Percentiles rank a stretch among this genome's conserved stretches.
These are phyloP conservation scores for Chondrosia reniformis DNA, from an alignment of 37 sponge, comb jelly and placozoan genomes.

Conservation along the genomic window DNA sequence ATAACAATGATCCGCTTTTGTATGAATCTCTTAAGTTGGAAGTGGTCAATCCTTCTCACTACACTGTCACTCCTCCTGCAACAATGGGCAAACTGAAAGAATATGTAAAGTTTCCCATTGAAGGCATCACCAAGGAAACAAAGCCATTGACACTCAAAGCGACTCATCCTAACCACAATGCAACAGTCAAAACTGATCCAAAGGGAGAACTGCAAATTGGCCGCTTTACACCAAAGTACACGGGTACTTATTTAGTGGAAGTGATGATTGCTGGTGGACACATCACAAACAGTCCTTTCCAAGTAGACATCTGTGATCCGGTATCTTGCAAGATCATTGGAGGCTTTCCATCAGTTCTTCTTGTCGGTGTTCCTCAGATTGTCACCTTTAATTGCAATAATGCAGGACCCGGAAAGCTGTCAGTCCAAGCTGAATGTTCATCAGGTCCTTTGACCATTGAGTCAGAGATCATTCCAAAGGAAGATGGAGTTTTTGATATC, in stretches of 20 bases:
- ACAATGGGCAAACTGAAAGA: slow-evolving; percentile 25
- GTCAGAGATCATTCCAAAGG: slow-evolving; percentile 5
- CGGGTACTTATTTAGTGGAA: slow-evolving; percentile 61
- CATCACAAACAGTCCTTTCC: slow-evolving; percentile 43
- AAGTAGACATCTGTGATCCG: slow-evolving; percentile 52
- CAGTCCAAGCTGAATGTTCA: neutral
- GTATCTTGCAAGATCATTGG: slow-evolving; percentile 34
- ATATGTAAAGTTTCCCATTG: slow-evolving; percentile 23
- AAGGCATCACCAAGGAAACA: slow-evolving; percentile 22
- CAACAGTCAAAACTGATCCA: slow-evolving; percentile 45
- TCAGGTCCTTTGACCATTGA: slow-evolving; percentile 17
- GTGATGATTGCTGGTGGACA: slow-evolving; percentile 36
- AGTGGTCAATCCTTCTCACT: slow-evolving; percentile 32
- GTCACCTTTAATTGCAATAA: slow-evolving; percentile 43
- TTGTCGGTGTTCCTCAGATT: slow-evolving; percentile 13
- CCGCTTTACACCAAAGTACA: slow-evolving; percentile 51
- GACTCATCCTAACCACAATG: slow-evolving; percentile 45
- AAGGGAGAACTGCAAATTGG: slow-evolving; percentile 17
- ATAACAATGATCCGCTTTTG: slow-evolving; percentile 23
- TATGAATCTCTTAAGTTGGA: neutral
- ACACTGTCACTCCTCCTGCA: slow-evolving; percentile 20
- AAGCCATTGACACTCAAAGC: slow-evolving; percentile 33
- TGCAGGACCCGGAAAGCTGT: slow-evolving; percentile 72
- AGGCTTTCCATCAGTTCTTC: slow-evolving; percentile 20
- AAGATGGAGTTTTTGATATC: neutral